phyloP scores from a whole-genome alignment of 2,113 vertebrate species.

The Pseudorhombus dupliciocellatus region DNA sequence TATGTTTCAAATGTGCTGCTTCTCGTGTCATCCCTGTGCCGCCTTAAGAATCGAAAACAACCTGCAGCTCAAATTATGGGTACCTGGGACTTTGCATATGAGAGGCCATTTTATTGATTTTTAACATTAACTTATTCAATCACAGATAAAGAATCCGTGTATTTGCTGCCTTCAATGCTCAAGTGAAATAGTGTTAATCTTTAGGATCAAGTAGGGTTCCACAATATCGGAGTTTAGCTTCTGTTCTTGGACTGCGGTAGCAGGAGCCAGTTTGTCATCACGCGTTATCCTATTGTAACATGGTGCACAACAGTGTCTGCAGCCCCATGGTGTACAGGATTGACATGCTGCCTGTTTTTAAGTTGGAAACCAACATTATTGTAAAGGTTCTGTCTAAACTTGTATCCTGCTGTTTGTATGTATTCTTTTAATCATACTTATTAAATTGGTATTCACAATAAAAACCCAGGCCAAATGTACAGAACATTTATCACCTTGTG shows the following conservation, averaged over 20 bases:
- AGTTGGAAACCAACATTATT: conserved; percentile 63
- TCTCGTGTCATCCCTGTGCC: conserved; percentile 1
- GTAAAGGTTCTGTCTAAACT: conserved; percentile 70
- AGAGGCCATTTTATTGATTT: conserved; percentile 12
- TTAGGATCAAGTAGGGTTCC: conserved; percentile 38
- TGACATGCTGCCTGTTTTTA: conserved; percentile 71
- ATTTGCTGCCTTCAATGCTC: conserved; percentile 35
- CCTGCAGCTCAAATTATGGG: not conserved
- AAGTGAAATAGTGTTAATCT: conserved; percentile 19
- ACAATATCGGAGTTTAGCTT: conserved; percentile 39
- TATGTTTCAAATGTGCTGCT: conserved; percentile 22
- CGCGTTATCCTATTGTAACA: conserved; percentile 24
- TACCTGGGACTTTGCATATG: conserved; percentile 15
- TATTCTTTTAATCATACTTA: conserved; percentile 83
- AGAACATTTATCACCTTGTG: conserved; percentile 36
- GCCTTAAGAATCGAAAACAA: conserved; percentile 18
- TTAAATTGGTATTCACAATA: conserved; percentile 83
- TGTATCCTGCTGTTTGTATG: conserved; percentile 81
- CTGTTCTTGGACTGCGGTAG: conserved; percentile 54
- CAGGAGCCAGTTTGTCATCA: conserved; percentile 62
- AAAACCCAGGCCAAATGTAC: conserved; percentile 83
- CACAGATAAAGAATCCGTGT: not conserved
- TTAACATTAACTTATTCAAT: conserved; percentile 12
- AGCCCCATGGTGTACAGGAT: conserved; percentile 64
- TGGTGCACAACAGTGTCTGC: conserved; percentile 42